Percentiles rank a stretch among this genome's conserved stretches.
These are phyloP conservation scores for Petrocephalus zakoni DNA, from an alignment of 2,113 vertebrate species.

Conservation along the genomic window DNA sequence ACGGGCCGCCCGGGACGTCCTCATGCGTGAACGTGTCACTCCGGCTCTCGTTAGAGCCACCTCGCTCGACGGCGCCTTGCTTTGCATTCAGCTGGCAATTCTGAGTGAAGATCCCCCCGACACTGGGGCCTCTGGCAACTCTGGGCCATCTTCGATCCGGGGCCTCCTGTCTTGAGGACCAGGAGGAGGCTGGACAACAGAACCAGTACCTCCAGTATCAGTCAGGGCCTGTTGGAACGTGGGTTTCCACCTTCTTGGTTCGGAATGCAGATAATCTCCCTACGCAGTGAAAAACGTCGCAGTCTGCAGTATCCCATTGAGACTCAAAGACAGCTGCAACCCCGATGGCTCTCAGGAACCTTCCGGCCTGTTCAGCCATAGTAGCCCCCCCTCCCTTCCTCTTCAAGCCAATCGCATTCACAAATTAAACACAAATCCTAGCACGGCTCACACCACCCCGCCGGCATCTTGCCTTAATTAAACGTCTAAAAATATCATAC, in stretches of 20 bases:
- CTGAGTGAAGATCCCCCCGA: not conserved
- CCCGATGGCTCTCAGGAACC: conserved; percentile 14
- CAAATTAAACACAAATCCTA: conserved; percentile 55
- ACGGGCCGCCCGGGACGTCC: not conserved
- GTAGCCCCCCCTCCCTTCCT: conserved; percentile 23
- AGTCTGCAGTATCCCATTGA: not conserved
- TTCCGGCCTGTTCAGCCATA: not conserved
- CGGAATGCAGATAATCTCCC: not conserved
- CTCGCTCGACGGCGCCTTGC: not conserved
- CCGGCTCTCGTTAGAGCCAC: not conserved
- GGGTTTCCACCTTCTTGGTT: not conserved
- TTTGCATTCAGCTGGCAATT: not conserved
- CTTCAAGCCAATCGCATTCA: conserved; percentile 49
- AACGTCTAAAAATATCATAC: conserved; percentile 68
- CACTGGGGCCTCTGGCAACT: not conserved
- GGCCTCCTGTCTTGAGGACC: not conserved
- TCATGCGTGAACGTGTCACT: conserved; percentile 18
- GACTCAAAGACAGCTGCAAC: not conserved
- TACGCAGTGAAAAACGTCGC: not conserved
- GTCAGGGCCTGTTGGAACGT: not conserved
- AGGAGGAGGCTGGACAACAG: not conserved
- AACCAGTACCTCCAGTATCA: not conserved
- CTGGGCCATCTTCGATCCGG: not conserved
- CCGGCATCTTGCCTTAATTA: conserved; percentile 61
- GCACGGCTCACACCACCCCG: conserved; percentile 57